These are phyloP conservation scores for Uropetala carovei DNA, from an alignment of 2,888 invertebrate genomes.

Conservation along the genomic window DNA sequence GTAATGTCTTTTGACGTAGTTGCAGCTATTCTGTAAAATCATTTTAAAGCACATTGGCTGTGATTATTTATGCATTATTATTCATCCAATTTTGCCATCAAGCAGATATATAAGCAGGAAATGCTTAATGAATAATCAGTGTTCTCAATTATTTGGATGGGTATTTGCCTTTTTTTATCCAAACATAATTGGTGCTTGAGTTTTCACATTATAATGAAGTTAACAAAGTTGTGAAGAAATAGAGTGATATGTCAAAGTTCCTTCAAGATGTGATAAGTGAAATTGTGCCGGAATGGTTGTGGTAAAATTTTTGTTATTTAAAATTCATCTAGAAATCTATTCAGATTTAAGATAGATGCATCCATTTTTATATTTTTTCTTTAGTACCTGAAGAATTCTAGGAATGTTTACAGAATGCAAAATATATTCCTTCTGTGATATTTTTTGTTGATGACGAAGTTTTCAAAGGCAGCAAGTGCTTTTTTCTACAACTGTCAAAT, in stretches of 20 bases:
- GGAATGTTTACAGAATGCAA: background rate
- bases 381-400: background rate
- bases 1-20: background rate
- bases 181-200: background rate
- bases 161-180: background rate
- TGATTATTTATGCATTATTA: background rate
- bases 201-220: background rate
- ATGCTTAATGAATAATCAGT: background rate
- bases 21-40: background rate
- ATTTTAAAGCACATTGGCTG: background rate
- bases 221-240: background rate
- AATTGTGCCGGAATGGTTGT: background rate
- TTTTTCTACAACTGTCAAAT: background rate
- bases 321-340: background rate
- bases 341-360: background rate
- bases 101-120: background rate
- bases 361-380: conserved; percentile 26
- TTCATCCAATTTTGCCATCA: background rate
- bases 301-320: background rate
- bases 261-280: background rate
- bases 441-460: background rate
- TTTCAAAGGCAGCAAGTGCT: background rate
- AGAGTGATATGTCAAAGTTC: background rate
- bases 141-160: background rate
- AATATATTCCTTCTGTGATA: background rate